A percentile compares a stretch with the other conserved stretches of the same genome.
phyloP scores from a whole-genome alignment of 2,797 vertebrate genomes.

The Tangara arthus region DNA sequence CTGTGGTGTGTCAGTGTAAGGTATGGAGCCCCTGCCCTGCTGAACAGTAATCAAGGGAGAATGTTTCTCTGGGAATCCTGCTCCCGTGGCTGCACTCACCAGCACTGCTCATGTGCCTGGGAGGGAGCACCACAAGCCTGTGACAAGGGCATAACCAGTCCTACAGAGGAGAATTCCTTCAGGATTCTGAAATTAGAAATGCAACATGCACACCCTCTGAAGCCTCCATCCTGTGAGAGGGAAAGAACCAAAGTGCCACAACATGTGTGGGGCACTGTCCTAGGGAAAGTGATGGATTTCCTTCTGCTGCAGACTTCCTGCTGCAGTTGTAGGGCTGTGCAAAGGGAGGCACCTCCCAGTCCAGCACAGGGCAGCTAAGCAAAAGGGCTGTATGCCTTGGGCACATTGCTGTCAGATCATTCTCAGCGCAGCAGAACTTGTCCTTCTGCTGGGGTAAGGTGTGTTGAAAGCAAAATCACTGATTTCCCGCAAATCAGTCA shows the following conservation, averaged over 20 bases:
- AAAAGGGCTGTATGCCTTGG: background rate
- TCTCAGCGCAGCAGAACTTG: background rate
- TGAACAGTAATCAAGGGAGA: background rate
- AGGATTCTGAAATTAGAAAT: background rate
- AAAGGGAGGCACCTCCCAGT: background rate
- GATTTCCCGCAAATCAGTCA: background rate
- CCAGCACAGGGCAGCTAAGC: background rate
- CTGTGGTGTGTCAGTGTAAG: background rate
- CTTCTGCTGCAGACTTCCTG: slow-evolving; percentile 34
- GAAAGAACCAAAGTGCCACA: background rate
- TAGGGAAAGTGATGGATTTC: slow-evolving; percentile 17
- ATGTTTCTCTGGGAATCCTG: background rate
- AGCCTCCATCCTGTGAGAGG: background rate
- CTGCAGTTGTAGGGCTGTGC: background rate
- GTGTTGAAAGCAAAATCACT: background rate
- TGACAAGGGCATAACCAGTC: background rate
- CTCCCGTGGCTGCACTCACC: background rate
- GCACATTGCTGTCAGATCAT: background rate
- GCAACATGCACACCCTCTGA: background rate
- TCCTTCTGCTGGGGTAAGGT: background rate
- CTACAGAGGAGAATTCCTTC: background rate
- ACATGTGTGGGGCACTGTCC: background rate
- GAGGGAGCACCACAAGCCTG: background rate
- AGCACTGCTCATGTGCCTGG: background rate
- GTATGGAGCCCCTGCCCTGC: background rate